Conservation (phyloP, 2,888 invertebrate genomes). For the Drosophila suboccidentalis region DNA sequence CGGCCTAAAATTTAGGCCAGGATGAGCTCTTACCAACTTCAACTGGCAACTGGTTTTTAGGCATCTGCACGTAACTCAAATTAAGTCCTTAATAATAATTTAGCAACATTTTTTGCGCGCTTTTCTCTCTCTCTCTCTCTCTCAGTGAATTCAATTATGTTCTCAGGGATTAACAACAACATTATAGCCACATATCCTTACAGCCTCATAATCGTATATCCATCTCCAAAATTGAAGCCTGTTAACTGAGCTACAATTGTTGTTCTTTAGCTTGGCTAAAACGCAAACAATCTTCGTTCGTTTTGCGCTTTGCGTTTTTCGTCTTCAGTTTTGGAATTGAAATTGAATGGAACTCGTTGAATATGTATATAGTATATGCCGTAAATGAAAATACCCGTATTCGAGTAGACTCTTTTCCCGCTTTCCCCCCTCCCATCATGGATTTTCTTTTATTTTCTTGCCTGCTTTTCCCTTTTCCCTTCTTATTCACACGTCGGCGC, state of each 20-base stretch:
- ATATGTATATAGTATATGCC: constrained; percentile 14
- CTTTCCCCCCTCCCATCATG: background rate
- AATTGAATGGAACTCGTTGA: constrained; percentile 37
- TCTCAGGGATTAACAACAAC: constrained; percentile 8
- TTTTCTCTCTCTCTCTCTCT: background rate
- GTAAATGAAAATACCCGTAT: constrained; percentile 17
- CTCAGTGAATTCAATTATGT: constrained; percentile 20
- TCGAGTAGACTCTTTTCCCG: constrained; percentile 18
- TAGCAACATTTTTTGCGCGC: constrained; percentile 42
- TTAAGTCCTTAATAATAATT: constrained; percentile 57
- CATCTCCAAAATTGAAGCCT: background rate
- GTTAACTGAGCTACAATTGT: constrained; percentile 19
- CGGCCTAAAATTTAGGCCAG: background rate
- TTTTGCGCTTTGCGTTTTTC: constrained; percentile 40
- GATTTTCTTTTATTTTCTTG: constrained; percentile 4
- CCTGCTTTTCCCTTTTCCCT: constrained; percentile 18
- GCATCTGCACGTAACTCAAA: constrained; percentile 42
- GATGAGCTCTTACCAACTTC: constrained; percentile 3
- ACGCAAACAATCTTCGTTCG: constrained; percentile 10
- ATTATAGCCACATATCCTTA: background rate
- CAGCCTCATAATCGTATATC: no score
- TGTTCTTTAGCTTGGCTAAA: constrained; percentile 16
- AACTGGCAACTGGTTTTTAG: constrained; percentile 10
- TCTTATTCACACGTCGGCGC: constrained; percentile 55
- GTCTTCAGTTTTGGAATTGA: constrained; percentile 19